Conservation (phyloP, 2,888 invertebrate genomes). For the Dynastes hyllus region DNA sequence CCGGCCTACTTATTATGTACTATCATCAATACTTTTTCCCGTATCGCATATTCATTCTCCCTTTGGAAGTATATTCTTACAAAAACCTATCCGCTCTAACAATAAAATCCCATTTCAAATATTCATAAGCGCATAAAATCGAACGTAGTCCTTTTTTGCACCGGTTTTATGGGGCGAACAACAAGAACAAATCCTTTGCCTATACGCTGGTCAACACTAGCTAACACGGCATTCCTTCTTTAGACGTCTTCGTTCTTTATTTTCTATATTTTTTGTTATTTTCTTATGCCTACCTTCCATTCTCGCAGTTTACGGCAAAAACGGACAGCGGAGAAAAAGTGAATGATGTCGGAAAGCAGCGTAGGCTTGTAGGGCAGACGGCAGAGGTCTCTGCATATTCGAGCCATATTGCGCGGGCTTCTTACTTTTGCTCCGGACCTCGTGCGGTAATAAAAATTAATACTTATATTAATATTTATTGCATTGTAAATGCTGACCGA, state of each 20-base stretch:
- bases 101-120: slow-evolving; percentile 4
- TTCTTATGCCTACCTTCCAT: not conserved
- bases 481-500: slow-evolving; percentile 8
- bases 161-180: slow-evolving; percentile 14
- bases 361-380: not conserved
- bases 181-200: not conserved
- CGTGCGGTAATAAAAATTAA: slow-evolving; percentile 22
- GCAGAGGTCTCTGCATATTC: not conserved
- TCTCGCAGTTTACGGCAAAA: not conserved
- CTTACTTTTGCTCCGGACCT: not conserved
- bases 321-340: not conserved
- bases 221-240: slow-evolving; percentile 3
- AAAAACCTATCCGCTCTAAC: too few species aligned
- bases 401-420: not conserved
- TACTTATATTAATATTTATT: slow-evolving; percentile 36
- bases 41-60: too few species aligned
- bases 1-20: too few species aligned
- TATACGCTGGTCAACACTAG: not conserved
- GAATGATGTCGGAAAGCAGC: not conserved
- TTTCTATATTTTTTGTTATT: not conserved
- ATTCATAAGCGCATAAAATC: slow-evolving; percentile 32
- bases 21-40: too few species aligned
- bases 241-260: not conserved
- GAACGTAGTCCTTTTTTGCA: slow-evolving; percentile 25
- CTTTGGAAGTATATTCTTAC: too few species aligned